These are phyloP conservation scores for Drosophila stalkeri DNA, from an alignment of 2,888 invertebrate species.

Conservation along the genomic window DNA sequence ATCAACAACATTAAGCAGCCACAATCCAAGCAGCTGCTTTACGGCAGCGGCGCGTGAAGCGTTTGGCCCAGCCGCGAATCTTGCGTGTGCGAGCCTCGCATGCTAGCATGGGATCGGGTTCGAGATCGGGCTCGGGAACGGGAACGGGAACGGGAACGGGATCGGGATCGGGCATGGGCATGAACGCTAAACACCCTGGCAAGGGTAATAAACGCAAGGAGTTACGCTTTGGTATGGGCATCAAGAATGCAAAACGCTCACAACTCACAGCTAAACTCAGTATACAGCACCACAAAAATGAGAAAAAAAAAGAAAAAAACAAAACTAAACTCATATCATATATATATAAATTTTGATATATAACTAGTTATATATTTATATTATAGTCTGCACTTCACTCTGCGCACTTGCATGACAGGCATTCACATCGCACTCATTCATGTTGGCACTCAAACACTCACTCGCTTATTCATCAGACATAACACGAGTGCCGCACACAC, in stretches of 20 bases:
- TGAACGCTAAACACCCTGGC: conserved; percentile 14
- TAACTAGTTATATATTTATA: neutral
- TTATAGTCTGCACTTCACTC: conserved; percentile 17
- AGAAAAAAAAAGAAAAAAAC: conserved; percentile 11
- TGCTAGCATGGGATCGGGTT: conserved; percentile 80
- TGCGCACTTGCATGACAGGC: conserved; percentile 32
- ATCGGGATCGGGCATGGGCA: conserved; percentile 86
- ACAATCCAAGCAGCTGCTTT: conserved; percentile 38
- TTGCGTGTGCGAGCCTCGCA: conserved; percentile 87
- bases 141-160: conserved; percentile 81
- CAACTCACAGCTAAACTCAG: neutral
- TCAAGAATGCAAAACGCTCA: conserved; percentile 42
- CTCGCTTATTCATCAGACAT: conserved; percentile 23
- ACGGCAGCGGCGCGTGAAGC: conserved; percentile 82
- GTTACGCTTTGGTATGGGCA: conserved; percentile 88
- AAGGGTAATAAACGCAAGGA: conserved; percentile 82
- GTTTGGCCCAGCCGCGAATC: conserved; percentile 87
- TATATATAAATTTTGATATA: neutral
- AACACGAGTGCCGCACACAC: neutral
- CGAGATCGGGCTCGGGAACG: conserved; percentile 85
- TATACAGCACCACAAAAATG: conserved; percentile 9
- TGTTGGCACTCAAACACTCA: conserved; percentile 13
- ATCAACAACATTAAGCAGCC: conserved; percentile 31
- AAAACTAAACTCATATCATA: neutral
- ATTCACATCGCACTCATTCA: conserved; percentile 40